phyloP scores from a whole-genome alignment of 30 jellyfish, hydroid and myxozoan genomes.

The Rhopilema esculentum region DNA sequence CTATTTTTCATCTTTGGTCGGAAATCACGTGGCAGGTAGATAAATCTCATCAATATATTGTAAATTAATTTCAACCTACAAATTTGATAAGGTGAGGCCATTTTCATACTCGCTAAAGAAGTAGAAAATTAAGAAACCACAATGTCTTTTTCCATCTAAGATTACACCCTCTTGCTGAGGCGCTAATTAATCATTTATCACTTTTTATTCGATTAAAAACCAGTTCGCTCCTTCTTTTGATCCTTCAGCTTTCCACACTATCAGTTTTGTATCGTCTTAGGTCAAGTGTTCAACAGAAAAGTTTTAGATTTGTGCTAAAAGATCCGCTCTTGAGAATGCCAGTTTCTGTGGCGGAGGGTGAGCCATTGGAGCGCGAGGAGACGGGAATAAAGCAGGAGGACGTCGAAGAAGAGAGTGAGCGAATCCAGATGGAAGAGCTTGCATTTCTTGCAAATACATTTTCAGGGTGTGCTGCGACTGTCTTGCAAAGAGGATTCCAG shows the following conservation, averaged over 20 bases:
- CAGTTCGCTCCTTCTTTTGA: not conserved
- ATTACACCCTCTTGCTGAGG: not conserved
- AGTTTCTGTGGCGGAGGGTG: not conserved
- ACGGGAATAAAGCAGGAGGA: not conserved
- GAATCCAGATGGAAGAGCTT: slow-evolving; percentile 46
- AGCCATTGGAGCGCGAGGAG: not conserved
- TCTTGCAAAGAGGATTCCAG: slow-evolving; percentile 71
- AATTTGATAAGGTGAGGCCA: not conserved
- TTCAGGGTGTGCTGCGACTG: slow-evolving; percentile 55
- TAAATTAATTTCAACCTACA: not conserved
- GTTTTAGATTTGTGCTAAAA: too few species aligned
- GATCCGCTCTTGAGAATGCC: not conserved
- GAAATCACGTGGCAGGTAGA: not conserved
- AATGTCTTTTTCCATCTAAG: not conserved
- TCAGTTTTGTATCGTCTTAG: not conserved
- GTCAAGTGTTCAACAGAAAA: not conserved
- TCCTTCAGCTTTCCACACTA: not conserved
- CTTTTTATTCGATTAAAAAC: not conserved
- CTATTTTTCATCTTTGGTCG: not conserved
- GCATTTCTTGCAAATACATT: slow-evolving; percentile 47
- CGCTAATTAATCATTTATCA: not conserved
- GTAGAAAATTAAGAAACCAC: not conserved
- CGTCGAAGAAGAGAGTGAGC: slow-evolving; percentile 4
- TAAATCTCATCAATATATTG: not conserved
- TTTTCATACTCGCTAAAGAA: not conserved